phyloP scores from a whole-genome alignment of 2,888 invertebrate genomes.

The Oscheius onirici region DNA sequence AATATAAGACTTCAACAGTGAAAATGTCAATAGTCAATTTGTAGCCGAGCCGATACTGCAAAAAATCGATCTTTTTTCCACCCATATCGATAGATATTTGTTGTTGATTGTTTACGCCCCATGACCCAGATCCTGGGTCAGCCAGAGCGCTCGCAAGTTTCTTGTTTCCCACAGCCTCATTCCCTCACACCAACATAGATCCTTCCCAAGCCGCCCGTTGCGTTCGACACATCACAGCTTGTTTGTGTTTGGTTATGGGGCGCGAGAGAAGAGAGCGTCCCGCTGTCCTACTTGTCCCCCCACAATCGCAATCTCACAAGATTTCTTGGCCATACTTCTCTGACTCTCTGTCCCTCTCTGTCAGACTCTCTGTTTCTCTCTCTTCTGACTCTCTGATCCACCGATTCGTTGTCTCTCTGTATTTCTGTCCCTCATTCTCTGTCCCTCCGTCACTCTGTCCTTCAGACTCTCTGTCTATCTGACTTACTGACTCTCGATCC shows the following conservation, averaged over 20 bases:
- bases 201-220: neutral
- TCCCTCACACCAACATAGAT: neutral
- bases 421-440: slow-evolving; percentile 21
- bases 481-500: no score
- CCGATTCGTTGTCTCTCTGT: slow-evolving; percentile 29
- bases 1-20: no score
- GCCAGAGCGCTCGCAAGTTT: neutral
- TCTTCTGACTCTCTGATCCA: no score
- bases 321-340: neutral
- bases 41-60: no score
- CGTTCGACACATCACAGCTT: no score
- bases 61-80: no score
- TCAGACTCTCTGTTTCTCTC: slow-evolving; percentile 19
- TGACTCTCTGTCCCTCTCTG: slow-evolving; percentile 17
- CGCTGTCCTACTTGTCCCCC: slow-evolving; percentile 1
- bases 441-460: slow-evolving; percentile 20
- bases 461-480: slow-evolving; percentile 25
- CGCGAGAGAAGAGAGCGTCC: neutral
- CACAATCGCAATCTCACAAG: no score
- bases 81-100: no score
- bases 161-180: no score
- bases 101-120: no score
- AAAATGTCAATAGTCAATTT: no score
- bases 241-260: neutral
- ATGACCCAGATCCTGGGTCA: neutral